Evolutionary conservation across 2,113 vertebrate genomes (phyloP), one percentile per base, ranked within the genome.

Genomic region (Platichthys stellatus): DNA sequence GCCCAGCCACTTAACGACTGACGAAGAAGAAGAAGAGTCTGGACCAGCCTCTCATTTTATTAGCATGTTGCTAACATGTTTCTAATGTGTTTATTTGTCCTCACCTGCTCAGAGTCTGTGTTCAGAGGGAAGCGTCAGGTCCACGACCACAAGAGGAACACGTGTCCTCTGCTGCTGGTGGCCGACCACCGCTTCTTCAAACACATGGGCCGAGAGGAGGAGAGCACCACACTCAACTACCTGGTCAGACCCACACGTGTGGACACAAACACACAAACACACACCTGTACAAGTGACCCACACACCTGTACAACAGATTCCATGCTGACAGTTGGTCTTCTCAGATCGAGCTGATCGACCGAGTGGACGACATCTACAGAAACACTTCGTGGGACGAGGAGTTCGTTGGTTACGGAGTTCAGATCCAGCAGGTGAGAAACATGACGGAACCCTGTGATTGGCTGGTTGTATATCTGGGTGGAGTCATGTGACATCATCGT

Each of bases 301-400:
- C 26, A 45, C 43, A 45, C 43, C 43, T 45, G 9, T 35, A 35
- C 31, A 35, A 17, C 13, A 20, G 20, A n/a, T 9, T 35, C 31
- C 6, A 35, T 35, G 31, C 31, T 35, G 31, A 35, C 28, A 28
- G 28, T 11, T 12, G 24, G 24, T 24, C 24, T 24, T 24, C 63
- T 62, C 91, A 99, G 98, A 99, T 99, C 68, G 98, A 98, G 28
- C 86, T 99, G 78, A 99, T 99, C 72, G 98, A 99, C 86, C 95
- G 98, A 45, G 98, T 99, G 8, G 98, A 99, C 78, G 97, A 98
- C 94, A 99, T 99, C 87, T 99, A 98, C 90, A 93, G 97, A 63
- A 98, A 98, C 86, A 99, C 97, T 0, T 96, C 97, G 0, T 99
- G 97, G 97, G 97, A 97, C 11, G 94, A 96, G 0, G 95, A 95